Evolutionary conservation across 2,113 vertebrate genomes (phyloP), one percentile per base, ranked within the genome.

Genomic region (Empidonax alnorum): DNA sequence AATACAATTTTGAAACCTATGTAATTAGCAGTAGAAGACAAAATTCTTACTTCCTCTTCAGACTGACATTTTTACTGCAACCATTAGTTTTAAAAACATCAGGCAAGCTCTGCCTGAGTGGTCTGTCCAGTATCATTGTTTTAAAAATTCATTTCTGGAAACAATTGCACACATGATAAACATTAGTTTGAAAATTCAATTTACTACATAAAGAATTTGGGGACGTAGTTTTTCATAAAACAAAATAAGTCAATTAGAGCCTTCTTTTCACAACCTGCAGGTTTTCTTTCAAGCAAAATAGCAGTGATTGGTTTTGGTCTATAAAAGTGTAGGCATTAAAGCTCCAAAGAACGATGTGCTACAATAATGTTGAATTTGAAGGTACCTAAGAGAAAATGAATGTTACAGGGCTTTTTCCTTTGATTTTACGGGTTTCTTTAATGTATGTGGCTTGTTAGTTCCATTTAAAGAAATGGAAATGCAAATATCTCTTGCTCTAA

Each of bases 231-330:
- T 90, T 87, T 92, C 35, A 20, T 69, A 21, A 85, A 89, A 73
- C 28, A 67, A 89, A 93, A 12, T 66, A 80, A 92, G 83, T 72
- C 69, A 90, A 82, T 93, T 89, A 90, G 44, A 93, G 46, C n/a
- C 17, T 75, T 74, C 37, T 95, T 89, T 92, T 78, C 80, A 58
- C 44, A 75, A 44, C 62, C 61, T 82, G 49, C 37, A 84, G 76
- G 41, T 89, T 94, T 96, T 87, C 69, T 93, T 95, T 96, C 50
- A 90, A 69, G 63, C 18, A 4, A 86, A 96, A 87, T 53, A 73
- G 62, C 55, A 84, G 4, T 88, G 80, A 90, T 92, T 93, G 3
- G 2, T 31, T 94, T 92, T 59, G 46, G 49, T 82, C 44, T 90
- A 49, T 86, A 71, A 74, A 94, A 87, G 76, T 68, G 21, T 46